These are phyloP conservation scores for Ataeniobius toweri DNA, from an alignment of 2,797 vertebrate species.

Conservation along the genomic window DNA sequence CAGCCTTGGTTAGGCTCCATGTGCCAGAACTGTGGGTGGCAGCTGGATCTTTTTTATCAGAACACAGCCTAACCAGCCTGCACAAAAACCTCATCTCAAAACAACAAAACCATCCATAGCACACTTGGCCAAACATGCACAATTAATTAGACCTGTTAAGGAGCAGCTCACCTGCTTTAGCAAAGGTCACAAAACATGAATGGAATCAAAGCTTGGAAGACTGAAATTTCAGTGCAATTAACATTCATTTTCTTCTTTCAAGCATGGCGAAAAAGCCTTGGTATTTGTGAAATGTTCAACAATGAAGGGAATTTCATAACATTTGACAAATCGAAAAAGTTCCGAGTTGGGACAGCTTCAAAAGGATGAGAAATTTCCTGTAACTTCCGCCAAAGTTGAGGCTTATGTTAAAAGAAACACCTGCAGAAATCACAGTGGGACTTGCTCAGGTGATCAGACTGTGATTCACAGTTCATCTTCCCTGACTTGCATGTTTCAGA, in stretches of 20 bases:
- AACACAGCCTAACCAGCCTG: slow-evolving; percentile 19
- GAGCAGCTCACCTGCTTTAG: background rate
- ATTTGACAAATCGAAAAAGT: background rate
- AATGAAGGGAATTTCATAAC: background rate
- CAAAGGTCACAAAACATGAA: slow-evolving; percentile 10
- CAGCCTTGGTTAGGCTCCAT: slow-evolving; percentile 42
- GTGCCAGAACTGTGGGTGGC: slow-evolving; percentile 30
- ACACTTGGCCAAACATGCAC: background rate
- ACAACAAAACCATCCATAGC: slow-evolving; percentile 5
- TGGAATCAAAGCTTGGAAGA: background rate
- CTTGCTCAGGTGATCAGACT: slow-evolving; percentile 1
- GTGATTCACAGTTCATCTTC: slow-evolving; percentile 9
- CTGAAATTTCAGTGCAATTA: background rate
- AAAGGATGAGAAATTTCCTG: background rate
- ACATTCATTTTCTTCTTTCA: background rate
- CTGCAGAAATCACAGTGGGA: background rate
- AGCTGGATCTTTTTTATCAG: slow-evolving; percentile 41
- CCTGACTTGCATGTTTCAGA: background rate
- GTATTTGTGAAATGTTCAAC: background rate
- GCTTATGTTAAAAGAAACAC: background rate
- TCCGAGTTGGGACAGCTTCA: background rate
- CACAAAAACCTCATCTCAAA: slow-evolving; percentile 11
- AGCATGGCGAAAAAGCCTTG: background rate
- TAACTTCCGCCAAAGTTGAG: background rate
- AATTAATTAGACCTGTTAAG: background rate